phyloP scores from a whole-genome alignment of 2,113 vertebrate species.

The Todiramphus saurophagus region DNA sequence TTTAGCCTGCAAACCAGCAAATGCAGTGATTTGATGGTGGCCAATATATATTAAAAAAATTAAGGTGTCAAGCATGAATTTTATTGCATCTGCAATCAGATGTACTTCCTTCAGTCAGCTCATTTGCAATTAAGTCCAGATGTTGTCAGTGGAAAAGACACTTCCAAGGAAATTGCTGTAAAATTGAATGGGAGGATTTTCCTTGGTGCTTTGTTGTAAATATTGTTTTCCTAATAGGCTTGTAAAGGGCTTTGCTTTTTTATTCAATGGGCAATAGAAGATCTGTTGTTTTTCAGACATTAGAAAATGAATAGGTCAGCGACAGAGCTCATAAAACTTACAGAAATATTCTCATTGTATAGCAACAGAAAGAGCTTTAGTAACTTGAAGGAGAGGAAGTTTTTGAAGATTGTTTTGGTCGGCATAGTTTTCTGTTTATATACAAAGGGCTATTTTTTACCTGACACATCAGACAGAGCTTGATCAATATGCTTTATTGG shows the following conservation, averaged over 20 bases:
- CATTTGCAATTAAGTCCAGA: constrained; percentile 34
- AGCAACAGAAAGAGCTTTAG: not conserved
- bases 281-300: constrained; percentile 18
- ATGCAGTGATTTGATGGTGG: not conserved
- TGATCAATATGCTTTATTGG: not conserved
- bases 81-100: constrained; percentile 58
- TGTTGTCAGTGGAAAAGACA: constrained; percentile 9
- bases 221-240: constrained; percentile 60
- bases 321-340: not conserved
- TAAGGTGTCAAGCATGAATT: constrained; percentile 48
- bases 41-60: constrained; percentile 29
- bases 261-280: not conserved
- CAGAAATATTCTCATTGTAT: not conserved
- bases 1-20: constrained; percentile 40
- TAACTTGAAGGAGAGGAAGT: not conserved
- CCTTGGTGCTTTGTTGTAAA: constrained; percentile 31
- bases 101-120: constrained; percentile 25
- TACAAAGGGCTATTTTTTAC: not conserved
- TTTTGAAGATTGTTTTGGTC: not conserved
- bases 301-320: not conserved
- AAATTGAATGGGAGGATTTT: constrained; percentile 42
- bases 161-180: constrained; percentile 41
- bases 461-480: not conserved
- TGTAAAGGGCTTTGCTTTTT: constrained; percentile 27
- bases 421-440: not conserved